These are phyloP conservation scores for Caenorhabditis sp. DNA, from an alignment of 2,888 invertebrate species.

Conservation along the genomic window DNA sequence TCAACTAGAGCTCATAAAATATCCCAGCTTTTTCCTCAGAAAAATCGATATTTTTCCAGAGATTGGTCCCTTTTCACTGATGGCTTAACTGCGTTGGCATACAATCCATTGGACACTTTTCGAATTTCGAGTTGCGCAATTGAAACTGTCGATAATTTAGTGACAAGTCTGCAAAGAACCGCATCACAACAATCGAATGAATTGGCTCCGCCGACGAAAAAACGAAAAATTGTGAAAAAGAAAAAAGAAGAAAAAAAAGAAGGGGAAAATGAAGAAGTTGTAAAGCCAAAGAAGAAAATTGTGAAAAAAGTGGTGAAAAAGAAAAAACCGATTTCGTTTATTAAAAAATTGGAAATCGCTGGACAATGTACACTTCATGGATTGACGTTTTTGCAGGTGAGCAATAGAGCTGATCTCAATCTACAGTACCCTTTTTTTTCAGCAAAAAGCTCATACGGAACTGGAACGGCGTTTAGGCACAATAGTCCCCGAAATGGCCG, in stretches of 20 bases:
- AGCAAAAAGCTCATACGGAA: slow-evolving; percentile 52
- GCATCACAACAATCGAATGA: slow-evolving; percentile 15
- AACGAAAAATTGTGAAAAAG: slow-evolving; percentile 44
- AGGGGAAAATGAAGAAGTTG: slow-evolving; percentile 14
- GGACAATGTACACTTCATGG: slow-evolving; percentile 55
- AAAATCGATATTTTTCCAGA: slow-evolving; percentile 14
- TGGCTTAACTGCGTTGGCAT: slow-evolving; percentile 47
- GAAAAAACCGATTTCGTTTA: slow-evolving; percentile 34
- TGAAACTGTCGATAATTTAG: slow-evolving; percentile 51
- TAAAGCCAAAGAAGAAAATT: slow-evolving; percentile 37
- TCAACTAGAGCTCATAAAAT: too few species aligned
- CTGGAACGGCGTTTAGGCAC: slow-evolving; percentile 44
- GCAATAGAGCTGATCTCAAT: neutral
- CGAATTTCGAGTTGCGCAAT: slow-evolving; percentile 49
- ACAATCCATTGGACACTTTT: slow-evolving; percentile 49
- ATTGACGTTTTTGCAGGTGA: slow-evolving; percentile 46
- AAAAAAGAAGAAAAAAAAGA: slow-evolving; percentile 31
- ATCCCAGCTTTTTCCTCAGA: too few species aligned
- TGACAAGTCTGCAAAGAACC: slow-evolving; percentile 36
- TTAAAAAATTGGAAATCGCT: slow-evolving; percentile 50
- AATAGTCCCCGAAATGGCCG: slow-evolving; percentile 44
- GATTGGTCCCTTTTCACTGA: slow-evolving; percentile 54
- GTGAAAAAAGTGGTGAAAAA: slow-evolving; percentile 42
- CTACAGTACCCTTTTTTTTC: slow-evolving; percentile 18
- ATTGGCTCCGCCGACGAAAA: slow-evolving; percentile 20